Evolutionary conservation across 1,140 invertebrate genomes (phyloP), one percentile per base, ranked within the genome.

Genomic region (Drosophila pseudoananassae): DNA sequence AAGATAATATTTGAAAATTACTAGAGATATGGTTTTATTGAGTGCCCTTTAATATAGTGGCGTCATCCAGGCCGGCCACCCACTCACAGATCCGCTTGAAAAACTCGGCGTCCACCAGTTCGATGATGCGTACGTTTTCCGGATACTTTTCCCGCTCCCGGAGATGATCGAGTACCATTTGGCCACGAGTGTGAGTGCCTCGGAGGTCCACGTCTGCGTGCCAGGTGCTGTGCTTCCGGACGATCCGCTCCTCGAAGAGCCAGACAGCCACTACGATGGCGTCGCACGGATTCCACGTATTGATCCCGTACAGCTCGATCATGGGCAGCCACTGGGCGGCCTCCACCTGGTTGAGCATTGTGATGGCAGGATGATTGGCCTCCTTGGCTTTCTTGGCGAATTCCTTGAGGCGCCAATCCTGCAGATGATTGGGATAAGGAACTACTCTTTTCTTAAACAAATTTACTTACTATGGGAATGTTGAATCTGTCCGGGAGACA

Each of bases 141-240:
- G 88, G 90, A 76, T 79, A 77, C 52, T 81, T 87, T 36, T 92
- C 83, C 5, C 91, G 91, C 6, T 89, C 83, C 38, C 92, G 87
- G 10, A 93, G 72, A 83, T 94, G 94, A 92, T 95, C 94, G 27
- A 95, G 82, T 0, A 94, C 92, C 65, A 94, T 92, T 87, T 94
- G 93, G 2, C 94, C 95, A 74, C 94, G 92, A 1, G 94, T 95
- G 66, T 92, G 92, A 9, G 69, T 75, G 14, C 94, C 94, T 51
- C 79, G 70, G 7, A 95, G 85, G 76, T 95, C 94, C 3, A 95
- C 93, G 20, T 93, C 93, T 4, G 92, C 93, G 69, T 94, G 92
- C 84, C 92, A 92, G 2, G 72, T 60, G 8, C 73, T 84, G 36
- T 77, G 57, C 65, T 92, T 90, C 3, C 54, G 70, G 15, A 92